Evolutionary conservation across 2,113 vertebrate species (phyloP).

Genomic region (Serilophus lunatus): DNA sequence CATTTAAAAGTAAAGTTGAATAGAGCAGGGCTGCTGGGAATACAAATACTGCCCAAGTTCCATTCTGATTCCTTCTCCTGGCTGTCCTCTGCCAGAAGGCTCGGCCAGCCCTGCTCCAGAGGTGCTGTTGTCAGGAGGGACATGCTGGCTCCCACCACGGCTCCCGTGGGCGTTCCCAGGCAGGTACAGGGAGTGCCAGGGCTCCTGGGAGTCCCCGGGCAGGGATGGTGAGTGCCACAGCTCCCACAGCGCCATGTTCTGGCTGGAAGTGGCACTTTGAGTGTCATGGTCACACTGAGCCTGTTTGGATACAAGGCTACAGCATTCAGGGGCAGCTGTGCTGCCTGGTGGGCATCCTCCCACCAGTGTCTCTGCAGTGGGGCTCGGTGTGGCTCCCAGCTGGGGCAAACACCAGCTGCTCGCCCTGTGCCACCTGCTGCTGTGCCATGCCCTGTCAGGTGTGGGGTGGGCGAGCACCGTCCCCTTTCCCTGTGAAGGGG

Average conservation of each 20-base stretch:
- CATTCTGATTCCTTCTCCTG: background rate
- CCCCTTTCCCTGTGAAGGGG: background rate
- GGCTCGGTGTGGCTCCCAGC: background rate
- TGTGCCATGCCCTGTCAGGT: fast-evolving
- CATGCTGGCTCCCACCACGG: background rate
- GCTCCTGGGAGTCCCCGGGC: background rate
- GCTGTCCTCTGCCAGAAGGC: background rate
- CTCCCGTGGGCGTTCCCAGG: background rate
- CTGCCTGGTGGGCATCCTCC: fast-evolving
- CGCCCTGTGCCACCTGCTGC: fast-evolving
- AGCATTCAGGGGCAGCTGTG: fast-evolving
- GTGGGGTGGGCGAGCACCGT: fast-evolving
- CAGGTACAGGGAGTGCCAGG: fast-evolving
- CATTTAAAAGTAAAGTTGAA: constrained; percentile 14
- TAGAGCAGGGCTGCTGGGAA: background rate
- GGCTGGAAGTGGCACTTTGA: background rate
- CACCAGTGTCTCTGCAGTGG: fast-evolving
- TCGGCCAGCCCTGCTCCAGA: background rate
- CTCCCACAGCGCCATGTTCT: fast-evolving
- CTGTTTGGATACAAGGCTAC: background rate
- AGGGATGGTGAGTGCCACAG: fast-evolving
- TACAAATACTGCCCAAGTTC: background rate
- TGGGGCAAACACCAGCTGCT: fast-evolving
- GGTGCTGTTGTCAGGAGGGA: background rate
- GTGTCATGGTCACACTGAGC: background rate